These are phyloP conservation scores for Campoplex nolae DNA, from an alignment of 2,888 invertebrate species.

Conservation along the genomic window DNA sequence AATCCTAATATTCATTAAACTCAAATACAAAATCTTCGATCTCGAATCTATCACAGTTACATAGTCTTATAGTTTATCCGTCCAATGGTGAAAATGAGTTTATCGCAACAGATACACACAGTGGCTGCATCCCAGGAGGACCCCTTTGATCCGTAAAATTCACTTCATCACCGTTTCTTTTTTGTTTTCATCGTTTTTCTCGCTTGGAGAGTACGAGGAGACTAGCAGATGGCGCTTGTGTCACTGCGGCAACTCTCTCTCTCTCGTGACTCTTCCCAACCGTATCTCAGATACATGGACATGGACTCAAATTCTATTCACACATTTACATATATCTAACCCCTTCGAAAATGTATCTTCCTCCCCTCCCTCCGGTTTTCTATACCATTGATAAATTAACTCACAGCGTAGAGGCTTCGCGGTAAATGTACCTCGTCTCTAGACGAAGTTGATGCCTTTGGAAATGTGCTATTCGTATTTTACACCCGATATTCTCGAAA, in stretches of 20 bases:
- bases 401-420: not conserved
- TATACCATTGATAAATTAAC: conserved; percentile 31
- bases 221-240: conserved; percentile 73
- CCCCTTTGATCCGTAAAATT: conserved; percentile 75
- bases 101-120: conserved; percentile 17
- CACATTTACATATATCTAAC: conserved; percentile 10
- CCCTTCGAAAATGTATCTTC: conserved; percentile 37
- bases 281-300: not conserved
- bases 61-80: not conserved
- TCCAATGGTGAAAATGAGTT: conserved; percentile 12
- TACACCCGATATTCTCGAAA: not conserved
- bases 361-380: not conserved
- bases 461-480: not conserved
- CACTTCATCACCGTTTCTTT: conserved; percentile 69
- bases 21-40: not conserved
- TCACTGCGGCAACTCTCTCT: conserved; percentile 63
- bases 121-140: conserved; percentile 39
- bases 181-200: conserved; percentile 48
- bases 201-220: conserved; percentile 46
- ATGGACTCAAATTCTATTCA: not conserved
- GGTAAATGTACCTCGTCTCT: not conserved
- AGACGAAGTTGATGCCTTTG: conserved; percentile 19
- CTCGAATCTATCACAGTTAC: not conserved
- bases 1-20: not conserved
- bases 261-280: conserved; percentile 49